phyloP scores from a whole-genome alignment of 1,140 invertebrate species.

The Cepaea nemoralis region DNA sequence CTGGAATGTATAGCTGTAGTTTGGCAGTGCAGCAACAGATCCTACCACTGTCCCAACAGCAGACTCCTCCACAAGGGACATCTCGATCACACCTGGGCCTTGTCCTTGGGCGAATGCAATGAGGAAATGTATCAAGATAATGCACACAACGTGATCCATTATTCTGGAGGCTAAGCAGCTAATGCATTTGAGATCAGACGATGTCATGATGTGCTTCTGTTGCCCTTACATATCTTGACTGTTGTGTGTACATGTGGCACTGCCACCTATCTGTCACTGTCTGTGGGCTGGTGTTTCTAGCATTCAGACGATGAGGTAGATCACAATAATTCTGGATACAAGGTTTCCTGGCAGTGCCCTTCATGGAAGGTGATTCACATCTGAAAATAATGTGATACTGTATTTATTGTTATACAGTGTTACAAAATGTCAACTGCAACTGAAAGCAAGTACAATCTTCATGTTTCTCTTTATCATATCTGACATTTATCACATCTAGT shows the following conservation, averaged over 20 bases:
- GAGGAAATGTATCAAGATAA: conserved; percentile 52
- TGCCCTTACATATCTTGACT: not conserved
- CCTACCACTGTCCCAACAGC: conserved; percentile 45
- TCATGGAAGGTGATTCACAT: not conserved
- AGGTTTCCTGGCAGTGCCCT: not conserved
- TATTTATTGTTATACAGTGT: no score
- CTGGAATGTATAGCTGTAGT: conserved; percentile 48
- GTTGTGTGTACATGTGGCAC: not conserved
- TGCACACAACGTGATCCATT: conserved; percentile 39
- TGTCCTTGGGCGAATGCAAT: conserved; percentile 49
- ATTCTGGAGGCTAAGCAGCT: not conserved
- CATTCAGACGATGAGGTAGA: not conserved
- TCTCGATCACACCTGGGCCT: conserved; percentile 49
- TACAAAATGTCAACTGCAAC: no score
- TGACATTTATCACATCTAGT: no score
- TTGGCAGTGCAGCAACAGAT: conserved; percentile 27
- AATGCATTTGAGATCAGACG: not conserved
- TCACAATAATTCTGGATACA: not conserved
- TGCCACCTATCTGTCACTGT: not conserved
- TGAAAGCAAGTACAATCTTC: no score
- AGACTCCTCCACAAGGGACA: conserved; percentile 46
- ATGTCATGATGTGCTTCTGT: not conserved
- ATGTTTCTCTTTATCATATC: no score
- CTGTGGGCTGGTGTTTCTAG: not conserved
- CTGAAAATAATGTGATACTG: not conserved